These are phyloP conservation scores for Burhinus oedicnemus DNA, from an alignment of 2,113 vertebrate genomes.

Conservation along the genomic window DNA sequence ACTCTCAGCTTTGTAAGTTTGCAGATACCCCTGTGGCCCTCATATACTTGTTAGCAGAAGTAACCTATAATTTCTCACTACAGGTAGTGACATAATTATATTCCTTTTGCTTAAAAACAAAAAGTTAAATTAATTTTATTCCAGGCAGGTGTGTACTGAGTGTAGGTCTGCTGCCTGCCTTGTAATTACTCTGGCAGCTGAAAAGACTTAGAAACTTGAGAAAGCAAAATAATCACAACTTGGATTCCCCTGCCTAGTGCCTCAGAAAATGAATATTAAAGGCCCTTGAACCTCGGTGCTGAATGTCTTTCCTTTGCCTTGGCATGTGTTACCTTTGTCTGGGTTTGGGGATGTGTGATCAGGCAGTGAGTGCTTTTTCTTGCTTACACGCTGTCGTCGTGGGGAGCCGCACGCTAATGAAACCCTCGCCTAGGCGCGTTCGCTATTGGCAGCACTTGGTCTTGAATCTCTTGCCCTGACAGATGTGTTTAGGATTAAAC, in stretches of 20 bases:
- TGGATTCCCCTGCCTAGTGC: neutral
- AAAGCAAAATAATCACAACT: neutral
- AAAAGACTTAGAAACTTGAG: neutral
- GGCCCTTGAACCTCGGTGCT: neutral
- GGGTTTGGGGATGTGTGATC: neutral
- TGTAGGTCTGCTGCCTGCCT: neutral
- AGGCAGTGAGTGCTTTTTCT: neutral
- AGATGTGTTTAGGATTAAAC: neutral
- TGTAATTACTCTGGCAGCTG: slow-evolving; percentile 35
- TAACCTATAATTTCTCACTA: slow-evolving; percentile 41
- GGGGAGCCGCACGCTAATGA: neutral
- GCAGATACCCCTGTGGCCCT: neutral
- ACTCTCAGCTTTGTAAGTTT: neutral
- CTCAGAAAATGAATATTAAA: neutral
- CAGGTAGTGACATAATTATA: slow-evolving; percentile 31
- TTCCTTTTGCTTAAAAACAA: slow-evolving; percentile 44
- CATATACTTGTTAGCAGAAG: neutral
- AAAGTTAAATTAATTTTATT: slow-evolving; percentile 59
- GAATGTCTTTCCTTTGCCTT: neutral
- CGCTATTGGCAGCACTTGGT: neutral
- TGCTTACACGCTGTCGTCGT: neutral
- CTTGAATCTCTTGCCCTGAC: neutral
- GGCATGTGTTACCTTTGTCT: neutral
- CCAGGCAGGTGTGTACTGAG: neutral
- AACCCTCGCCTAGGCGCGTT: neutral